Evolutionary conservation across 2,113 vertebrate species (phyloP).

Genomic region (Periophthalmus modestus): DNA sequence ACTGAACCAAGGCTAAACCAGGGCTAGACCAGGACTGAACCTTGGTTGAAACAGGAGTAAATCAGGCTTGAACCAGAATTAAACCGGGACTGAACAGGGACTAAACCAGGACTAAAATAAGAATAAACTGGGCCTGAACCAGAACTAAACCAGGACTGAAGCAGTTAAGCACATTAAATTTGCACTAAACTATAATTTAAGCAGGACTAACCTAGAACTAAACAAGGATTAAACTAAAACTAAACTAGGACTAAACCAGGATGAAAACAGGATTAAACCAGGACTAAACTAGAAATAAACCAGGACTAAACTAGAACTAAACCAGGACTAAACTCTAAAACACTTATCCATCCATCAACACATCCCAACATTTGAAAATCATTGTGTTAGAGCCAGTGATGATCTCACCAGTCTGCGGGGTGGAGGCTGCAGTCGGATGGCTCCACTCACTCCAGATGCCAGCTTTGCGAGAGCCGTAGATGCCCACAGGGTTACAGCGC

Average conservation of each 20-base stretch:
- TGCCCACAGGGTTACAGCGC: constrained; percentile 94
- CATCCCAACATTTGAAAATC: too few relatives aligned
- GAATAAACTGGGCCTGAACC: too few relatives aligned
- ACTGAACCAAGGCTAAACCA: not conserved
- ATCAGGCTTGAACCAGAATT: too few relatives aligned
- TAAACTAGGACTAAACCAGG: not conserved
- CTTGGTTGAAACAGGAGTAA: too few relatives aligned
- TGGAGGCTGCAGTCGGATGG: constrained; percentile 93
- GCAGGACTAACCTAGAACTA: not conserved
- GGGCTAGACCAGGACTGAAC: not conserved
- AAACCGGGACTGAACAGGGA: too few relatives aligned
- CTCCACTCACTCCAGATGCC: constrained; percentile 99
- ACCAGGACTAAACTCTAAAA: not conserved
- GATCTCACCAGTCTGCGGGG: constrained; percentile 89
- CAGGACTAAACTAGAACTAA: not conserved
- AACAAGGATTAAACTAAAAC: too few relatives aligned
- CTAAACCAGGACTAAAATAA: too few relatives aligned
- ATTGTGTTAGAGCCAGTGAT: not conserved
- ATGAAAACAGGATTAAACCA: not conserved
- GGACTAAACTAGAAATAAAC: not conserved
- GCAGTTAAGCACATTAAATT: not conserved
- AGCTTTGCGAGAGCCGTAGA: constrained; percentile 93
- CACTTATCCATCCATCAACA: too few relatives aligned
- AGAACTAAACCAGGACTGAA: not conserved
- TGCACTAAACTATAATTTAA: not conserved